Conservation (phyloP, 2,888 invertebrate species). For the Charanyca ferruginea region DNA sequence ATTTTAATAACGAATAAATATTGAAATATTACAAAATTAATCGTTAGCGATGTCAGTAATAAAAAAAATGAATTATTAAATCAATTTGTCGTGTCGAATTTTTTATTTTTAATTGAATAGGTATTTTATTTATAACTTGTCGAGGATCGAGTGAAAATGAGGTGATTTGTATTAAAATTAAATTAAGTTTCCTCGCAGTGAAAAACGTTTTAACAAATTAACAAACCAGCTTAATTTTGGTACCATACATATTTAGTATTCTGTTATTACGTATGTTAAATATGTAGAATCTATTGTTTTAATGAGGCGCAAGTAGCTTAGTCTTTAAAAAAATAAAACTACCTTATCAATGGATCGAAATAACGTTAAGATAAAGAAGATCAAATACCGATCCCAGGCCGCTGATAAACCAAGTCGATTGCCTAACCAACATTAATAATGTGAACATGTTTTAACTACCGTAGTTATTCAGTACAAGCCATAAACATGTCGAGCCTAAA, state of each 20-base stretch:
- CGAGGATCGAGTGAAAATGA: slow-evolving; percentile 5
- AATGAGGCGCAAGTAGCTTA: neutral
- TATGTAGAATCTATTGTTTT: neutral
- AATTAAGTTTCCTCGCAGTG: neutral
- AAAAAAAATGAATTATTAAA: slow-evolving; percentile 24
- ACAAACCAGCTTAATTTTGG: neutral
- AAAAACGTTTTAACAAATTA: neutral
- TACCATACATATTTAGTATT: neutral
- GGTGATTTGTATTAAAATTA: neutral
- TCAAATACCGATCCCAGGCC: slow-evolving; percentile 50
- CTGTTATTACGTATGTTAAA: no score
- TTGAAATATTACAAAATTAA: slow-evolving; percentile 32
- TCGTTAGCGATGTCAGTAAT: slow-evolving; percentile 19
- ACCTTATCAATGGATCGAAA: slow-evolving; percentile 11
- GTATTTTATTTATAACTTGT: slow-evolving; percentile 19
- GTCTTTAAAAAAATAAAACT: neutral
- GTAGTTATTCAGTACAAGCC: slow-evolving; percentile 33
- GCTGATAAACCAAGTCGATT: slow-evolving; percentile 39
- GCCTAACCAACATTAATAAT: slow-evolving; percentile 36
- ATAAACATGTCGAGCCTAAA: slow-evolving; percentile 55
- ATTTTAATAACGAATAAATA: slow-evolving; percentile 41
- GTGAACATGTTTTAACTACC: slow-evolving; percentile 49
- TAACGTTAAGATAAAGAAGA: slow-evolving; percentile 22
- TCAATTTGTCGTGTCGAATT: slow-evolving; percentile 9
- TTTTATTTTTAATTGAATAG: slow-evolving; percentile 18